These are phyloP conservation scores for Formica selysi DNA, from an alignment of 1,140 invertebrate genomes.

Conservation along the genomic window DNA sequence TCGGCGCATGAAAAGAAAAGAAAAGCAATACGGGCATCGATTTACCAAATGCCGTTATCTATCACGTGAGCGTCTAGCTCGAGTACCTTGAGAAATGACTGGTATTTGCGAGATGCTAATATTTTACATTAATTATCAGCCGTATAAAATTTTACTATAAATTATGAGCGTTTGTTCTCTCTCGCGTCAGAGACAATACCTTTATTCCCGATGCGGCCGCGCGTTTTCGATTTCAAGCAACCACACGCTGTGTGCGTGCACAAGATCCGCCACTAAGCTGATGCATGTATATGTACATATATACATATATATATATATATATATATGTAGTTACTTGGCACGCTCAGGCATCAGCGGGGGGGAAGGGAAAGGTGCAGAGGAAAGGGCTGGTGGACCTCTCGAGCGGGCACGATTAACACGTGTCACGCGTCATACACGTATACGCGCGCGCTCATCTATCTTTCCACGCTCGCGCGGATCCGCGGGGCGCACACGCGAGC, in stretches of 20 bases:
- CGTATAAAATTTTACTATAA: conserved; percentile 9
- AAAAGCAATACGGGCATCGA: conserved; percentile 23
- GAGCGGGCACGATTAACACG: conserved; percentile 82
- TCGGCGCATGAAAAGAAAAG: background rate
- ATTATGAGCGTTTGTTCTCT: conserved; percentile 9
- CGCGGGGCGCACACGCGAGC: conserved; percentile 30
- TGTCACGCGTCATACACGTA: conserved; percentile 83
- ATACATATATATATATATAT: background rate
- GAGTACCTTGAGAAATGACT: background rate
- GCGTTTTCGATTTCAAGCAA: conserved; percentile 42
- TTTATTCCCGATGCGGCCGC: background rate
- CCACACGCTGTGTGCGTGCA: background rate
- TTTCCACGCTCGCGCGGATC: conserved; percentile 69
- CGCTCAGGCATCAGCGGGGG: conserved; percentile 45
- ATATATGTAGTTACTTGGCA: conserved; percentile 30
- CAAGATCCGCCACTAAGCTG: background rate
- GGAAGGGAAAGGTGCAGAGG: conserved; percentile 47
- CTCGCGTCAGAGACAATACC: conserved; percentile 14
- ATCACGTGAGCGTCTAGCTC: background rate
- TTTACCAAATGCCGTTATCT: conserved; percentile 1
- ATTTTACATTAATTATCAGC: background rate
- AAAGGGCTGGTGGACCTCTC: conserved; percentile 76
- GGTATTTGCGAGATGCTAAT: background rate
- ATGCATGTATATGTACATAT: background rate
- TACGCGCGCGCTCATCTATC: conserved; percentile 72